A percentile compares a stretch with the other conserved stretches of the same genome.
phyloP scores from a whole-genome alignment of 2,113 vertebrate species.

The Salvator merianae region DNA sequence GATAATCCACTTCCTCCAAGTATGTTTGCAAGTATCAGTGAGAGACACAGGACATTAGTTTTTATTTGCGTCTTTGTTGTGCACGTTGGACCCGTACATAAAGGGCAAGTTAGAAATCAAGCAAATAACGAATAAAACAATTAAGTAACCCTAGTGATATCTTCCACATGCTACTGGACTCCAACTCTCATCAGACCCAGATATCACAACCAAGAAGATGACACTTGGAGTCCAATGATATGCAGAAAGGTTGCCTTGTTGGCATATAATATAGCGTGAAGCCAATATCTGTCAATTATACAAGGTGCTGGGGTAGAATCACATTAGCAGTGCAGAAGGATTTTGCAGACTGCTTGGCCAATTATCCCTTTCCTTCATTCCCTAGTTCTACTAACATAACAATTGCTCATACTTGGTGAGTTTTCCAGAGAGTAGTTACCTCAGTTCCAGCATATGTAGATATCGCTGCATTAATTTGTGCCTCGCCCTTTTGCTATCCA shows the following conservation, averaged over 20 bases:
- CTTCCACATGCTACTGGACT: no score
- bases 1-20: no score
- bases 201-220: no score
- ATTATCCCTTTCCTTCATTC: conserved; percentile 28
- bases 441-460: conserved; percentile 17
- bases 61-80: no score
- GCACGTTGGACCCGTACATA: no score
- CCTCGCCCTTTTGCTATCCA: neutral
- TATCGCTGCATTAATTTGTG: conserved; percentile 11
- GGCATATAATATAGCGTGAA: conserved; percentile 31
- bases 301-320: conserved; percentile 20
- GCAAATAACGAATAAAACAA: no score
- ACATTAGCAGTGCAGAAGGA: neutral
- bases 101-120: no score
- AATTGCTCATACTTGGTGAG: neutral
- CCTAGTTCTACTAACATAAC: conserved; percentile 35
- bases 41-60: no score
- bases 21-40: no score
- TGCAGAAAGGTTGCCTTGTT: neutral
- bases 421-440: neutral
- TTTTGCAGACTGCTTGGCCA: conserved; percentile 34
- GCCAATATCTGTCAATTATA: conserved; percentile 24
- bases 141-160: no score
- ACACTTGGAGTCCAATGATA: no score
- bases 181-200: no score